Percentiles rank a stretch among this genome's conserved stretches.
Conservation (phyloP, 2,888 invertebrate species). For the Adela reaumurella region DNA sequence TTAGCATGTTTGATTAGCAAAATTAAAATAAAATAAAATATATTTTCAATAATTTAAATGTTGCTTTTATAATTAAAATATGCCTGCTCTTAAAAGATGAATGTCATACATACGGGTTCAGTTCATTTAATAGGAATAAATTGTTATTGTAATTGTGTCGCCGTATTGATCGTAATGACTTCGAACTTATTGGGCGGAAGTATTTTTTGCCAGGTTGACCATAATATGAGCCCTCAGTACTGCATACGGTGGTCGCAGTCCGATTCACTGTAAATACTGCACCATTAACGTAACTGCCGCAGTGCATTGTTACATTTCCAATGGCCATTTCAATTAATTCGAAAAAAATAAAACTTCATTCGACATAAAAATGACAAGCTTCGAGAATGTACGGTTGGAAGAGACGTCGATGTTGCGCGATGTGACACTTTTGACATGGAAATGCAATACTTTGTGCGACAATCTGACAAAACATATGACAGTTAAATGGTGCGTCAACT, state of each 20-base stretch:
- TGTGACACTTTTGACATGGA: too few relatives aligned
- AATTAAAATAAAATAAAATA: too few relatives aligned
- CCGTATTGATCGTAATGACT: background rate
- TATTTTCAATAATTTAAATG: too few relatives aligned
- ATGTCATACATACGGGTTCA: too few relatives aligned
- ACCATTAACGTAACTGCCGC: background rate
- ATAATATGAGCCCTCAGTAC: background rate
- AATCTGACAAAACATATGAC: too few relatives aligned
- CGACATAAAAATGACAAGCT: background rate
- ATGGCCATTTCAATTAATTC: background rate
- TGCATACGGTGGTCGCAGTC: background rate
- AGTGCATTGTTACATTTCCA: background rate
- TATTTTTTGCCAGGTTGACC: background rate
- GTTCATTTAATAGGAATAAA: constrained; percentile 6
- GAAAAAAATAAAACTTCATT: background rate
- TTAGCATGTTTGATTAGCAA: too few relatives aligned
- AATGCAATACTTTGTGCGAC: too few relatives aligned
- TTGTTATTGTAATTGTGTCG: constrained; percentile 9
- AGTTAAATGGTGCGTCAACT: too few relatives aligned
- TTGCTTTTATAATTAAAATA: too few relatives aligned
- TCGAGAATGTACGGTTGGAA: background rate
- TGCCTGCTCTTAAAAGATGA: too few relatives aligned
- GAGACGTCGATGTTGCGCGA: too few relatives aligned
- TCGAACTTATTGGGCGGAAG: background rate
- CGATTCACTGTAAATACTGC: background rate